Conservation (phyloP, 2,113 vertebrate species). For the Lepisosteus osseus region DNA sequence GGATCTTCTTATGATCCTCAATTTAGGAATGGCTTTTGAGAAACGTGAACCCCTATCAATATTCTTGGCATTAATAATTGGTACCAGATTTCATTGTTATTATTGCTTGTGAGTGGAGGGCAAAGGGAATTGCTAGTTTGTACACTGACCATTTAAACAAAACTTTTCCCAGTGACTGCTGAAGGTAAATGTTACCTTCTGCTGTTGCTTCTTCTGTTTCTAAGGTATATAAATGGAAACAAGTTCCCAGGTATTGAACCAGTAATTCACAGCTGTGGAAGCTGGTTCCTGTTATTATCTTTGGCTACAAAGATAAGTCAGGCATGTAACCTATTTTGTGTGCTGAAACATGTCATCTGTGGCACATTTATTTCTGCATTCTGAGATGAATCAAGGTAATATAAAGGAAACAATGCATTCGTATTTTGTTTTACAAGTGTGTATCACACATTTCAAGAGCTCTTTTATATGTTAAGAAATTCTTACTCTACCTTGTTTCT, state of each 20-base stretch:
- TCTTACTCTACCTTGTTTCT: too few relatives aligned
- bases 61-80: too few relatives aligned
- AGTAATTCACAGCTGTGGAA: constrained; percentile 31
- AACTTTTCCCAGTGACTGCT: constrained; percentile 6
- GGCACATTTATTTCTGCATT: constrained; percentile 9
- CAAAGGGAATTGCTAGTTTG: not conserved
- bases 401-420: constrained; percentile 19
- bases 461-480: too few relatives aligned
- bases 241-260: constrained; percentile 34
- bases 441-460: not conserved
- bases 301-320: constrained; percentile 32
- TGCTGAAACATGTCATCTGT: constrained; percentile 32
- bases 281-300: constrained; percentile 42
- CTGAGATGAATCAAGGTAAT: constrained; percentile 5
- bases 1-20: too few relatives aligned
- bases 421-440: constrained; percentile 1
- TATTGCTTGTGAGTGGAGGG: not conserved
- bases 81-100: too few relatives aligned
- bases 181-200: constrained; percentile 4
- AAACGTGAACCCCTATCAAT: too few relatives aligned
- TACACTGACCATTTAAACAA: constrained; percentile 7
- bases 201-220: constrained; percentile 21
- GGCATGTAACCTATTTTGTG: constrained; percentile 46
- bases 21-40: too few relatives aligned
- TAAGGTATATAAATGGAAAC: constrained; percentile 28